phyloP scores from a whole-genome alignment of 1,140 invertebrate genomes.

The Bombus waltoni region DNA sequence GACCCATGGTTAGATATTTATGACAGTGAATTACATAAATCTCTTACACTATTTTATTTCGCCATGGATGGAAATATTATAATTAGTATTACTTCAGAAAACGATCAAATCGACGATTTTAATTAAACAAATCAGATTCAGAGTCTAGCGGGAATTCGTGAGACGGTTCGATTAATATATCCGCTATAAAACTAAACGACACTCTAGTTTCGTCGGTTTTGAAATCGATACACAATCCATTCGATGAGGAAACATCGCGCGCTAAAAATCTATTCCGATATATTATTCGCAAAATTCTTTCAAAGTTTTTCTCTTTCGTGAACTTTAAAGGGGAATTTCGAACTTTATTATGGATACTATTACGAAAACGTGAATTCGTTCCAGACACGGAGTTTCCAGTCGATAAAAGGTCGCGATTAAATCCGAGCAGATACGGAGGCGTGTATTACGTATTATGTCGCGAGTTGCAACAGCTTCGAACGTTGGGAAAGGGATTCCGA shows the following conservation, averaged over 20 bases:
- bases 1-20: not conserved
- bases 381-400: not conserved
- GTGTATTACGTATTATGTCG: not conserved
- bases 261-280: not conserved
- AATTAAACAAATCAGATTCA: not conserved
- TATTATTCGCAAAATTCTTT: not conserved
- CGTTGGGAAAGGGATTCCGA: constrained; percentile 16
- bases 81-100: not conserved
- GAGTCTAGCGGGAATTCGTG: not conserved
- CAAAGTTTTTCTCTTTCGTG: not conserved
- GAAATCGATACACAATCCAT: not conserved
- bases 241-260: not conserved
- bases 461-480: constrained; percentile 17
- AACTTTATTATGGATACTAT: constrained; percentile 8
- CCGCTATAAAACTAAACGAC: not conserved
- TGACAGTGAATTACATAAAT: not conserved
- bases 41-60: not conserved
- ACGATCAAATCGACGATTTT: not conserved
- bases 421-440: constrained; percentile 5
- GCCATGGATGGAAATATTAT: not conserved
- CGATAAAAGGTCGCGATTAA: constrained; percentile 31
- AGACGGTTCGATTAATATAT: not conserved
- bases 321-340: not conserved
- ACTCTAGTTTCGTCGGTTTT: not conserved
- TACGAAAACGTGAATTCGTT: constrained; percentile 14